Evolutionary conservation across 2,888 invertebrate genomes (phyloP), one percentile per base, ranked within the genome.

Genomic region (Lepidocyrtinus sp.): DNA sequence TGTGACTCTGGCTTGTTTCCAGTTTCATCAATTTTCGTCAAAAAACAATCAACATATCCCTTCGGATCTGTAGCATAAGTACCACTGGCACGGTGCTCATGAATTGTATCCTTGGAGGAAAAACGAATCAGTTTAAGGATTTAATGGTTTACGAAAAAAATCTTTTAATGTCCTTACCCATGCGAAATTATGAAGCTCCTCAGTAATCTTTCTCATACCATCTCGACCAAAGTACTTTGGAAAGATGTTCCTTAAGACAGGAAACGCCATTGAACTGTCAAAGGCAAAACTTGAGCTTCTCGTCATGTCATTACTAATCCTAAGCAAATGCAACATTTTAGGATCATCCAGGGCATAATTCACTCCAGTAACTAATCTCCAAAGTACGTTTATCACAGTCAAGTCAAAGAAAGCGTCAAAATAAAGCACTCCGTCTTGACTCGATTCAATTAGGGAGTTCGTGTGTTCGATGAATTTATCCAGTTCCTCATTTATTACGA

Each of bases 291-390:
- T 73, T 19, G 26, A 26, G 7, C 17, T 27, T 17, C 19, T 12
- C 3, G 68, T 17, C 15, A 24, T 7, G 1, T 64, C 68, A 27
- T 62, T 27, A 27, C 55, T 78, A 0, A 78, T 22, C 5, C 26
- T 26, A 0, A 78, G 3, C 1, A 78, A 24, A 15, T 50, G 26
- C 0, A 25, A 0, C 9, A 78, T 78, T 1, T 25, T 36, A 0
- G 72, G 73, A 24, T 78, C 78, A 9, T 59, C 63, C 15, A 73
- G 19, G 0, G n/a, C 17, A 22, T 78, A 78, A 7, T 68, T 73
- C 19, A 50, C 25, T 17, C 78, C 78, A 1, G 78, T 78, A 0
- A 78, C 68, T 2, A 78, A 36, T 27, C 78, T 72, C 78, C 78
- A 78, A 3, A 78, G 2, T 3, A 73, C 36, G 36, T 78, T 72